phyloP scores from a whole-genome alignment of 2,888 invertebrate species.

The Thysanoteuthis rhombus region DNA sequence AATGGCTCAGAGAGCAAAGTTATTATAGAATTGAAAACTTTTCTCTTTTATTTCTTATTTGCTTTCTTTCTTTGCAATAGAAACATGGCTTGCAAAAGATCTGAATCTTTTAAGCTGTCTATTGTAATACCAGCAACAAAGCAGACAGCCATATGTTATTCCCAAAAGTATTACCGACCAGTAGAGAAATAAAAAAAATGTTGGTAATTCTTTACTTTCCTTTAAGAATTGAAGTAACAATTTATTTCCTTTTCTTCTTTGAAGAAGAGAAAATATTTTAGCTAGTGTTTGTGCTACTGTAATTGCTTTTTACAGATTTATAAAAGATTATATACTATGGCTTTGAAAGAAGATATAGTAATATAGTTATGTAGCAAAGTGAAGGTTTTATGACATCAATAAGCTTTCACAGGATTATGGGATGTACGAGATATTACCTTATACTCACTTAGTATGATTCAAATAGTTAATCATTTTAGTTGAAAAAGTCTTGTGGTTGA shows the following conservation, averaged over 20 bases:
- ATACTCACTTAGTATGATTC: too few relatives aligned
- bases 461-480: too few relatives aligned
- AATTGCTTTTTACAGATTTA: not conserved
- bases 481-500: too few relatives aligned
- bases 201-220: not conserved
- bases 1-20: not conserved
- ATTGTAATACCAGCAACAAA: not conserved
- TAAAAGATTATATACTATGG: not conserved
- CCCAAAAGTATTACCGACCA: not conserved
- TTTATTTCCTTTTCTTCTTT: not conserved
- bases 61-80: not conserved
- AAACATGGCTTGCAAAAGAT: not conserved
- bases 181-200: not conserved
- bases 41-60: not conserved
- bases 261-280: not conserved
- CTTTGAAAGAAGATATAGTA: not conserved
- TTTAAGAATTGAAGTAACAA: not conserved
- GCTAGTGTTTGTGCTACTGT: not conserved
- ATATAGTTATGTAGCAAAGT: not conserved
- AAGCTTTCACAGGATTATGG: too few relatives aligned
- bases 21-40: not conserved
- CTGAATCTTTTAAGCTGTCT: slow-evolving; percentile 12
- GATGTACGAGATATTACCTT: too few relatives aligned
- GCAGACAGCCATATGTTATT: not conserved
- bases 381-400: too few relatives aligned